phyloP scores from a whole-genome alignment of 2,888 invertebrate genomes.

The Corbicula japonica region DNA sequence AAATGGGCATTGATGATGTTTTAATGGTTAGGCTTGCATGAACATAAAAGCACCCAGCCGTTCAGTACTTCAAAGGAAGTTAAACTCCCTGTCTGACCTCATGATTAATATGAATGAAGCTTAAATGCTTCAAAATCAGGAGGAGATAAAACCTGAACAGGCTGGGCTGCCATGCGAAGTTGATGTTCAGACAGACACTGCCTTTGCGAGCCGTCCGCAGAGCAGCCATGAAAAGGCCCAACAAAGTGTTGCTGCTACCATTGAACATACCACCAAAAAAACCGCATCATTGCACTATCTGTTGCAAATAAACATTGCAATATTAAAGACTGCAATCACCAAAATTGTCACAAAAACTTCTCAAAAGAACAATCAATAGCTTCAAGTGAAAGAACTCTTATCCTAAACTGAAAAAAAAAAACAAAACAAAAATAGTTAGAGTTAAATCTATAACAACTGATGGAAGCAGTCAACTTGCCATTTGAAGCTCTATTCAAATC shows the following conservation, averaged over 20 bases:
- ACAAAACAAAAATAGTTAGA: background rate
- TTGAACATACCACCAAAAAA: constrained; percentile 1
- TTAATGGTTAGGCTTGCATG: background rate
- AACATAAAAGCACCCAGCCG: constrained; percentile 9
- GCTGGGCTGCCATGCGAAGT: background rate
- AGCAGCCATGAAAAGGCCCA: background rate
- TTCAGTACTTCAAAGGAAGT: background rate
- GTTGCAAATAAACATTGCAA: constrained; percentile 6
- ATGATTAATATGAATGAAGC: background rate
- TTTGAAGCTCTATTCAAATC: too few species aligned
- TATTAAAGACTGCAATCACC: background rate
- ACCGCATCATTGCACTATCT: background rate
- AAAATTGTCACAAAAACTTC: background rate
- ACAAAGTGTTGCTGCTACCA: constrained; percentile 4
- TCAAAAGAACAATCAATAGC: background rate
- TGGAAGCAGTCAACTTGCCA: constrained; percentile 4
- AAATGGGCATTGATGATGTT: background rate
- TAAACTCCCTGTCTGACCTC: background rate
- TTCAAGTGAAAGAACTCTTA: background rate
- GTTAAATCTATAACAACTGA: constrained; percentile 9
- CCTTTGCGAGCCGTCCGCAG: background rate
- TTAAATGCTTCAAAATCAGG: background rate
- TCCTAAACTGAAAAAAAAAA: background rate
- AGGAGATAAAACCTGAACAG: background rate
- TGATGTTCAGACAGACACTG: background rate